A percentile compares a stretch with the other conserved stretches of the same genome.
Conservation (phyloP, 1,140 invertebrate genomes). For the Phenacoccus solenopsis region DNA sequence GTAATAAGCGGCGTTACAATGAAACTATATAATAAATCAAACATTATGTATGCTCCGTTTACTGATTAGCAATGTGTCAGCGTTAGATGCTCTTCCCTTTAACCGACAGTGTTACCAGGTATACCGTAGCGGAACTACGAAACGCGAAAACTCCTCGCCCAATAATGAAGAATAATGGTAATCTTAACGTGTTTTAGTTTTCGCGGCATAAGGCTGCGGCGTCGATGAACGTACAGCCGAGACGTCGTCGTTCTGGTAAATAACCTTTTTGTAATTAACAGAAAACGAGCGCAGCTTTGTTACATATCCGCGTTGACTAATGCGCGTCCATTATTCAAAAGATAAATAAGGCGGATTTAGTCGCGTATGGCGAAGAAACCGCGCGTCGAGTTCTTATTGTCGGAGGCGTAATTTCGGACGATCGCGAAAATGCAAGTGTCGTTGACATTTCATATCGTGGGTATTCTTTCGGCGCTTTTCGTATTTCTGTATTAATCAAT, state of each 20-base stretch:
- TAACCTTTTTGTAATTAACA: neutral
- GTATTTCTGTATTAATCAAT: too few relatives aligned
- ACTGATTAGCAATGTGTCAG: conserved; percentile 1
- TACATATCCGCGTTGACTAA: neutral
- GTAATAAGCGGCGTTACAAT: neutral
- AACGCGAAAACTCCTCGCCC: neutral
- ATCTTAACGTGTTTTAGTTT: neutral
- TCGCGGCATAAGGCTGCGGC: neutral
- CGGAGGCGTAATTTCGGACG: neutral
- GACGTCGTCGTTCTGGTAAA: neutral
- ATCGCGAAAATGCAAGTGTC: neutral
- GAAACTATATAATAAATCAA: neutral
- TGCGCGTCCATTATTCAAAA: neutral
- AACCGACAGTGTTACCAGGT: neutral
- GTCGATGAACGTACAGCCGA: neutral
- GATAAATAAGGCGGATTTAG: neutral
- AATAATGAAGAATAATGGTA: conserved; percentile 3
- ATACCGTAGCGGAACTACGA: neutral
- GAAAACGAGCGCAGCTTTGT: neutral
- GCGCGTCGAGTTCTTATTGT: neutral
- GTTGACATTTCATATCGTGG: neutral
- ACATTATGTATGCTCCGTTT: neutral
- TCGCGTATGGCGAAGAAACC: neutral
- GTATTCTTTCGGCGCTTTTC: too few relatives aligned
- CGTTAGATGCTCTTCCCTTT: neutral